Evolutionary conservation across 2,888 invertebrate genomes (phyloP), one percentile per base, ranked within the genome.

Genomic region (Tipula unca): DNA sequence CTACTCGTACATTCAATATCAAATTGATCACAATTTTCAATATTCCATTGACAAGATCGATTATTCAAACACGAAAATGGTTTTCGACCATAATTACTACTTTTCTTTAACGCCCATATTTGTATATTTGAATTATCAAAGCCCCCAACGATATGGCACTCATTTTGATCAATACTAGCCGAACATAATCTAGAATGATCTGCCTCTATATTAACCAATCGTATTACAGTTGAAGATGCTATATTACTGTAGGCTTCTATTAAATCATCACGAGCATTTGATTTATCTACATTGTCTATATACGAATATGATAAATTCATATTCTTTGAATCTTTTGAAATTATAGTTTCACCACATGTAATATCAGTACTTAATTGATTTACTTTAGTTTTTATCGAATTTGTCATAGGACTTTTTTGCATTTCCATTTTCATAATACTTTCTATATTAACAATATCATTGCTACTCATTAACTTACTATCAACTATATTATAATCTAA

Each of bases 61-160:
- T 89, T 88, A 0, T 88, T 86, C 10, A 88, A 87, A 0, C 88
- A 88, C 14, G 88, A 87, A 86, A 90, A 91, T 1, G 91, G 87
- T 87, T 89, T 89, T 86, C 88, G 89, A 0, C 91, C 91, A 1
- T 88, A 87, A 42, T 87, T 88, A 25, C 88, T 88, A 32, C 89
- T 89, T 86, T 90, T 89, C 87, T 90, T 89, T 10, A 91, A 88
- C 86, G 91, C 90, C 90, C 91, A 91, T 32, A 91, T 86, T 86
- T 90, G 89, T 4, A 91, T 88, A 29, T 89, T 87, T 0, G 91
- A 90, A 87, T 89, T 89, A 85, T 90, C 89, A 86, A 90, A 91
- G 6, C 91, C 91, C 4, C 89, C 90, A 13, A 89, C 88, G 85
- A 91, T 87, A 87, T 91, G 91, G 85, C 91, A 91, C 87, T 90